These are phyloP conservation scores for Sphinx pinastri DNA, from an alignment of 2,888 invertebrate genomes.

Conservation along the genomic window DNA sequence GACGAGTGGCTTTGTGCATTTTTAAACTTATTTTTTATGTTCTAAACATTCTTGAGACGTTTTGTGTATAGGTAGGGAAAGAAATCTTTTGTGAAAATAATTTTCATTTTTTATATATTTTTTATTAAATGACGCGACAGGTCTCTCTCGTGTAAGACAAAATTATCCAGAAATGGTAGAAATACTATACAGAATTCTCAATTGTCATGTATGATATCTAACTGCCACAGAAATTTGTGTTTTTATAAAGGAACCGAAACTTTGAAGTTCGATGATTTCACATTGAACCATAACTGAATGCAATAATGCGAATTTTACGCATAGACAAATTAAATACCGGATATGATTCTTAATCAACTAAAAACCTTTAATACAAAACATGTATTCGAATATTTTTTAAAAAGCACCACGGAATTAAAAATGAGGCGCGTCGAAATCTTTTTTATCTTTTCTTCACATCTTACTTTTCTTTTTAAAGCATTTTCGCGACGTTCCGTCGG, in stretches of 20 bases:
- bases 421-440: slow-evolving; percentile 17
- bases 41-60: not conserved
- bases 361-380: no score
- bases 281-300: no score
- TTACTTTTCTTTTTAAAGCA: slow-evolving; percentile 34
- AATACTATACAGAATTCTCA: no score
- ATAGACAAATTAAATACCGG: no score
- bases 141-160: no score
- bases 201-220: no score
- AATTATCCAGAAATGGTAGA: no score
- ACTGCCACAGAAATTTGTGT: no score
- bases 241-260: no score
- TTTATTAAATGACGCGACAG: not conserved
- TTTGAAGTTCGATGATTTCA: no score
- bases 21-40: slow-evolving; percentile 20
- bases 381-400: not conserved
- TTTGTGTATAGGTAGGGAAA: not conserved
- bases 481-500: slow-evolving; percentile 29
- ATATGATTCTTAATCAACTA: no score
- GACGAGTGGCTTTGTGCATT: slow-evolving; percentile 26
- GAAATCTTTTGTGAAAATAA: not conserved
- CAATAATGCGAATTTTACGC: no score
- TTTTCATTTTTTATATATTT: not conserved
- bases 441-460: slow-evolving; percentile 30
- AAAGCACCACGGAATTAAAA: slow-evolving; percentile 19